These are phyloP conservation scores for Caretta caretta DNA, from an alignment of 2,113 vertebrate species.

Conservation along the genomic window DNA sequence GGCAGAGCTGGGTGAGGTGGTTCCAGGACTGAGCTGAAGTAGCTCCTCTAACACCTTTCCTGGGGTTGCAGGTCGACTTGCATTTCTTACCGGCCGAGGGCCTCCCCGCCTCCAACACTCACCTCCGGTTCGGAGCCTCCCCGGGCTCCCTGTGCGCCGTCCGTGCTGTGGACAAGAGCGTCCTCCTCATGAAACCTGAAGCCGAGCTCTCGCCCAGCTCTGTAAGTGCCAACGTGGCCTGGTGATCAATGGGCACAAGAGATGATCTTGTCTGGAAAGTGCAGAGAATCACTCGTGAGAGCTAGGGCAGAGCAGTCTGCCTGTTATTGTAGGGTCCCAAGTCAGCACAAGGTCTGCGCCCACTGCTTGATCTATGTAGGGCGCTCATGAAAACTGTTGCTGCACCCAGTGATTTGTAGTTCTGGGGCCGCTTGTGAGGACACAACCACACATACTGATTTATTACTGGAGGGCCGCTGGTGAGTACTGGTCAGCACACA, in stretches of 20 bases:
- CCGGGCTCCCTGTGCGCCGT: conserved; percentile 88
- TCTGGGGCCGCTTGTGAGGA: background rate
- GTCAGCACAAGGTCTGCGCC: background rate
- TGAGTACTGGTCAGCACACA: background rate
- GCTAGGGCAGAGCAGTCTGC: background rate
- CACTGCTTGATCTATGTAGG: background rate
- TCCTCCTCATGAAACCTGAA: conserved; percentile 84
- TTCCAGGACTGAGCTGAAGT: background rate
- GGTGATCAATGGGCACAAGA: background rate
- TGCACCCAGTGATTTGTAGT: background rate
- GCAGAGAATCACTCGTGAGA: background rate
- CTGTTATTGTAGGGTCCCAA: background rate
- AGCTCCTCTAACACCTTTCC: background rate
- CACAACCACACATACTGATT: background rate
- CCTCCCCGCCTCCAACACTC: conserved; percentile 79
- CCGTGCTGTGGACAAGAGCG: conserved; percentile 88
- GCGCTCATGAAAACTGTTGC: background rate
- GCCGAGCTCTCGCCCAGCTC: conserved; percentile 76
- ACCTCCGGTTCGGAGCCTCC: conserved; percentile 74
- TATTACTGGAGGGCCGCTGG: background rate
- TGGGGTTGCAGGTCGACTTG: conserved; percentile 76
- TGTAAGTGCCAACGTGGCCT: conserved; percentile 56
- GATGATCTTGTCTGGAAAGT: background rate
- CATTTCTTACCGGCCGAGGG: conserved; percentile 76
- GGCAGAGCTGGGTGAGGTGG: background rate